These are phyloP conservation scores for Stictonetta naevosa DNA, from an alignment of 2,113 vertebrate genomes.

Conservation along the genomic window DNA sequence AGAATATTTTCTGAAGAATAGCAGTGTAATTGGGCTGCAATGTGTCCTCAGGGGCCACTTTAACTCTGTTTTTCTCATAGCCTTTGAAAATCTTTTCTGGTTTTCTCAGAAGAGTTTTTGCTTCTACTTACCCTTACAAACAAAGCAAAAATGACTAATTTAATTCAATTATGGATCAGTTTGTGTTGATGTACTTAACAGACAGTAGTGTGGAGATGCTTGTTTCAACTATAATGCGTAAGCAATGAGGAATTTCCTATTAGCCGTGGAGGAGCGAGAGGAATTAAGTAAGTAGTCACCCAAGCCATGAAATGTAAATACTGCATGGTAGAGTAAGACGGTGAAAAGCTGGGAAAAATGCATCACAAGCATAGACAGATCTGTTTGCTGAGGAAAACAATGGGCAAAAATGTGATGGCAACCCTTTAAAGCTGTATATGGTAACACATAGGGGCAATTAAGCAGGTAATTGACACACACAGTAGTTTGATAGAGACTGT, in stretches of 20 bases:
- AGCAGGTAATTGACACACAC: not conserved
- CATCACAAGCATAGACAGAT: not conserved
- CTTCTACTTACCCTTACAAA: constrained; percentile 4
- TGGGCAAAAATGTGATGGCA: not conserved
- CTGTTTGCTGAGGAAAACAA: constrained; percentile 14
- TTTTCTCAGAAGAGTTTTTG: not conserved
- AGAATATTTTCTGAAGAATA: not conserved
- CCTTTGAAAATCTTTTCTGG: not conserved
- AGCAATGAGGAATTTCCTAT: not conserved
- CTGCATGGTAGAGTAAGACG: not conserved
- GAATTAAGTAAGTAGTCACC: constrained; percentile 25
- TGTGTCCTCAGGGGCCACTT: not conserved
- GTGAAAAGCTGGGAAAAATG: not conserved
- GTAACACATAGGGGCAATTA: not conserved
- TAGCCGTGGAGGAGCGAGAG: not conserved
- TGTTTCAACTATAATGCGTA: not conserved
- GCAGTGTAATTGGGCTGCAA: not conserved
- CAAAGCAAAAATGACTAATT: not conserved
- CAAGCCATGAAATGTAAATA: constrained; percentile 22
- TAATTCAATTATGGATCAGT: constrained; percentile 34
- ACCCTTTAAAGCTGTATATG: not conserved
- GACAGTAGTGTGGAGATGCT: not conserved
- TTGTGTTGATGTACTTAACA: not conserved
- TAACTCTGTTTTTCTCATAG: not conserved
- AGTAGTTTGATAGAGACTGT: not conserved